Conservation (phyloP, 2,113 vertebrate species). For the Malurus melanocephalus region DNA sequence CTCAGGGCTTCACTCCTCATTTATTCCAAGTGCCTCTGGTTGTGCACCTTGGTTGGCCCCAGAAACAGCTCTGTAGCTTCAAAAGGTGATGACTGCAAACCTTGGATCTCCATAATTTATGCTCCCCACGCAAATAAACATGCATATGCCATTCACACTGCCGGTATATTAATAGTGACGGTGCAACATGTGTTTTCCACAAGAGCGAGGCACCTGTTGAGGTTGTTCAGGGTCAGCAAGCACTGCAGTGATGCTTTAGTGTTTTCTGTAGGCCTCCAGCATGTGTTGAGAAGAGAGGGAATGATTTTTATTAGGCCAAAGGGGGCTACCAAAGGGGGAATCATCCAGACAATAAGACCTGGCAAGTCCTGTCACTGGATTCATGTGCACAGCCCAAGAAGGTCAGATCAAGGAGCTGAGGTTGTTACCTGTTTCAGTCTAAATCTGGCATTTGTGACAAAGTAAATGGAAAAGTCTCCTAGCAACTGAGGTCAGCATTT, state of each 20-base stretch:
- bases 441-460: background rate
- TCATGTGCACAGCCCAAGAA: background rate
- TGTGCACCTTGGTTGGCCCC: background rate
- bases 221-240: slow-evolving; percentile 41
- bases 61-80: background rate
- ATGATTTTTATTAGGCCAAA: background rate
- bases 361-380: background rate
- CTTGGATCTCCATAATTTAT: slow-evolving; percentile 22
- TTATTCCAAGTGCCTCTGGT: background rate
- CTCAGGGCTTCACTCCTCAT: background rate
- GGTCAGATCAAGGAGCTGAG: background rate
- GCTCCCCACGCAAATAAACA: slow-evolving; percentile 27
- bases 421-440: background rate
- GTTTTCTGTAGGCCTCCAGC: background rate
- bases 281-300: background rate
- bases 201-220: slow-evolving; percentile 38
- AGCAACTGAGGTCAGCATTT: background rate
- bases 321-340: background rate
- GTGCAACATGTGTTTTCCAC: slow-evolving; percentile 25
- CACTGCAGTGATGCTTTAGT: background rate
- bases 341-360: background rate
- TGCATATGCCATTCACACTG: slow-evolving; percentile 20
- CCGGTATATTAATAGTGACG: slow-evolving; percentile 41
- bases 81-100: background rate
- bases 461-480: background rate